These are phyloP conservation scores for Danio kyathit DNA, from an alignment of 2,797 vertebrate genomes.

Conservation along the genomic window DNA sequence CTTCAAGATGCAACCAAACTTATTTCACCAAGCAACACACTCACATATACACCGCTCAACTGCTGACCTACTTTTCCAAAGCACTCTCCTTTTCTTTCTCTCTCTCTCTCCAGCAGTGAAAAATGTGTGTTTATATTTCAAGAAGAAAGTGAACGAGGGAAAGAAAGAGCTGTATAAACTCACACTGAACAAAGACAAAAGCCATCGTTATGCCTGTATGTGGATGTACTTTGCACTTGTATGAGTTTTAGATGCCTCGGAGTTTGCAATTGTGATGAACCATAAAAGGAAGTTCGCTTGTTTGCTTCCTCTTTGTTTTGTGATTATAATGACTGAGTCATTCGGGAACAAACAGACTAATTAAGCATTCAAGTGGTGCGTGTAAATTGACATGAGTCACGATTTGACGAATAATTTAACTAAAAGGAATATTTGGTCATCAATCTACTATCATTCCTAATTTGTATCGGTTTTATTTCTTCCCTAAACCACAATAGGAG, in stretches of 20 bases:
- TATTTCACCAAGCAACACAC: constrained; percentile 6
- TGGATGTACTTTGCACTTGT: constrained; percentile 12
- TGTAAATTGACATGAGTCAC: constrained; percentile 5
- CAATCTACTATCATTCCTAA: neutral
- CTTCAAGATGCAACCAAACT: constrained; percentile 26
- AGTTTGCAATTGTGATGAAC: constrained; percentile 17
- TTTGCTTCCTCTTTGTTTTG: constrained; percentile 30
- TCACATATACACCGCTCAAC: constrained; percentile 52
- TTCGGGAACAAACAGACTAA: constrained; percentile 23
- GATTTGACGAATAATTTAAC: neutral
- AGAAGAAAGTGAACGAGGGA: neutral
- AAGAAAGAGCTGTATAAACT: constrained; percentile 23
- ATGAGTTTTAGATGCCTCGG: neutral
- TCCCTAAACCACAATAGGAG: neutral
- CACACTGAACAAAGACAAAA: constrained; percentile 21
- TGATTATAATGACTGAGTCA: neutral
- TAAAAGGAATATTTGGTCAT: neutral
- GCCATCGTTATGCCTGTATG: neutral
- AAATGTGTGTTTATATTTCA: constrained; percentile 48
- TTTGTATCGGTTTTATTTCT: neutral
- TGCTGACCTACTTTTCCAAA: constrained; percentile 76
- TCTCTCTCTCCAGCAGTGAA: constrained; percentile 21
- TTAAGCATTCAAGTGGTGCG: neutral
- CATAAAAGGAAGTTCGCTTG: constrained; percentile 21
- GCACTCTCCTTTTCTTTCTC: constrained; percentile 16